A percentile compares a stretch with the other conserved stretches of the same genome.
These are phyloP conservation scores for Stylophora pistillata DNA, from an alignment of 64 coral and sea anemone genomes.

Conservation along the genomic window DNA sequence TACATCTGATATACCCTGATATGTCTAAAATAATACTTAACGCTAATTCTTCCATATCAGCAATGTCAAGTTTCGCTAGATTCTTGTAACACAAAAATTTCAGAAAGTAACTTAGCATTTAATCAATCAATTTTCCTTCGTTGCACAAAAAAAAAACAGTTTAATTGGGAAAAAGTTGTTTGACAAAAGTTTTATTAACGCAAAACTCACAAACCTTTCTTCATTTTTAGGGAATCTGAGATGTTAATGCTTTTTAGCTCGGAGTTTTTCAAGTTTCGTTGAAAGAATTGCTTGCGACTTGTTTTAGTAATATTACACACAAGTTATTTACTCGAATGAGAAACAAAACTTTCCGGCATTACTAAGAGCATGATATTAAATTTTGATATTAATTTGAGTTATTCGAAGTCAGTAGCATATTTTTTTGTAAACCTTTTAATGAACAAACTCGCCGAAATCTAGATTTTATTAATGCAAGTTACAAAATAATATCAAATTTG, in stretches of 20 bases:
- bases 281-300: background rate
- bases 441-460: background rate
- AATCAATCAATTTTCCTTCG: slow-evolving; percentile 24
- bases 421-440: slow-evolving; percentile 26
- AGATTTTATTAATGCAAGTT: slow-evolving; percentile 15
- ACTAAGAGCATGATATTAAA: slow-evolving; percentile 35
- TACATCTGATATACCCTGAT: background rate
- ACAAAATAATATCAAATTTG: slow-evolving; percentile 9
- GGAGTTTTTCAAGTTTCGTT: too few species aligned
- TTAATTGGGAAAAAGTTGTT: slow-evolving; percentile 7
- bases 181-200: background rate
- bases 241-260: background rate
- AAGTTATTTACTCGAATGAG: background rate
- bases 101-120: background rate
- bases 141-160: background rate
- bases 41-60: background rate
- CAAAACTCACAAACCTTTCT: background rate
- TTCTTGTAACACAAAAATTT: background rate
- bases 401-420: slow-evolving; percentile 5
- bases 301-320: background rate
- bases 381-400: slow-evolving; percentile 33
- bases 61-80: background rate
- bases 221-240: background rate
- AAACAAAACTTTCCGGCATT: slow-evolving; percentile 8
- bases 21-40: background rate